These are phyloP conservation scores for Apis dorsata DNA, from an alignment of 1,140 invertebrate species.

Conservation along the genomic window DNA sequence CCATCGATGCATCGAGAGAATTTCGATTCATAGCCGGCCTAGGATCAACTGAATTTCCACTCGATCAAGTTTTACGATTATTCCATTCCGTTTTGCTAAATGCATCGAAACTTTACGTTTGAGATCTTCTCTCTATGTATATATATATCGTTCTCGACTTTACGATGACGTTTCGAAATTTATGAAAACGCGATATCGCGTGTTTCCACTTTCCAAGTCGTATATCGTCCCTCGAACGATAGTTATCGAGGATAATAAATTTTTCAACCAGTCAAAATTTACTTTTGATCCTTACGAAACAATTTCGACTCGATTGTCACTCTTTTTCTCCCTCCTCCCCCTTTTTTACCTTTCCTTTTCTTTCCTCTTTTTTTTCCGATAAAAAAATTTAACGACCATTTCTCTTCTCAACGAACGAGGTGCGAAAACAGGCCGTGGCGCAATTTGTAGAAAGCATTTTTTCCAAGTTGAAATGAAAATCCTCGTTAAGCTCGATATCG, in stretches of 20 bases:
- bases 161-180: not conserved
- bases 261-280: not conserved
- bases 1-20: not conserved
- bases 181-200: not conserved
- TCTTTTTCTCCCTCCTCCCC: not conserved
- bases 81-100: not conserved
- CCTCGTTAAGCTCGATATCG: constrained; percentile 53
- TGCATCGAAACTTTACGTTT: not conserved
- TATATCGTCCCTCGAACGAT: not conserved
- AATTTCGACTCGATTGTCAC: too few relatives aligned
- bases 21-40: not conserved
- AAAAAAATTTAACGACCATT: too few relatives aligned
- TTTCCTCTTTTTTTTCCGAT: too few relatives aligned
- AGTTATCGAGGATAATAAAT: not conserved
- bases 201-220: not conserved
- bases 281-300: not conserved
- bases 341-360: too few relatives aligned
- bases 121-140: not conserved
- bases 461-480: constrained; percentile 27
- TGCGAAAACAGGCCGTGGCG: not conserved
- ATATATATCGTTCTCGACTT: not conserved
- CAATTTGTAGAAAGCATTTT: not conserved
- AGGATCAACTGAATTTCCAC: not conserved
- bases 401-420: too few relatives aligned
- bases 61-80: constrained; percentile 9